Evolutionary conservation across 2,113 vertebrate species (phyloP), one percentile per base, ranked within the genome.

Genomic region (Toxostoma redivivum): DNA sequence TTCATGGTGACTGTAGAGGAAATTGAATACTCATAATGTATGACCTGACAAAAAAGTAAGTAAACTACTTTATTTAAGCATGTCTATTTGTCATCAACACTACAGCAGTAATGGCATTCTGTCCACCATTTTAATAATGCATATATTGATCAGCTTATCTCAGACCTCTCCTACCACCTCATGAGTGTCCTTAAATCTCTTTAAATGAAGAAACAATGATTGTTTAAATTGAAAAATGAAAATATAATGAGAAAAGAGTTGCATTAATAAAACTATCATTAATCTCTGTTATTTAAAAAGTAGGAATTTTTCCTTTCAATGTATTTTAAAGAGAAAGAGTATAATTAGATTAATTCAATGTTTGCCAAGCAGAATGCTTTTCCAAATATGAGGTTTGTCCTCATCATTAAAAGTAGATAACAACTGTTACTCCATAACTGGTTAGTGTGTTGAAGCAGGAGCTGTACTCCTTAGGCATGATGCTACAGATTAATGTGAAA

Each of bases 1-100:
- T 97, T 95, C 5, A 9, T 86, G 81, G 94, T 93, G 89, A 95
- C 94, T 96, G 81, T 77, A 95, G 81, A 97, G 96, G 94, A 98
- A 98, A 98, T 96, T 64, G 74, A 98, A 97, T 31, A 64, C 71
- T 10, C 88, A 95, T 98, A 98, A 98, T 97, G 93, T 96, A 98
- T 95, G 92, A 97, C 88, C 96, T 97, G 97, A 97, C 98, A 98
- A 97, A 98, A 97, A 95, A 91, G 15, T 80, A 97, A 97, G 97
- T 93, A 97, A 98, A 97, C 97, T 96, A 97, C 95, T 98, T 98
- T 97, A 98, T 98, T 97, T 95, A 97, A 97, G 79, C 83, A 97
- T 96, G 97, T 98, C 96, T 97, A 97, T 98, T 98, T 98, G 95
- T 97, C 97, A 97, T 97, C 96, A 97, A 70, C 69, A 92, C 81